These are phyloP conservation scores for Apodemia mormo DNA, from an alignment of 2,888 invertebrate genomes.

Conservation along the genomic window DNA sequence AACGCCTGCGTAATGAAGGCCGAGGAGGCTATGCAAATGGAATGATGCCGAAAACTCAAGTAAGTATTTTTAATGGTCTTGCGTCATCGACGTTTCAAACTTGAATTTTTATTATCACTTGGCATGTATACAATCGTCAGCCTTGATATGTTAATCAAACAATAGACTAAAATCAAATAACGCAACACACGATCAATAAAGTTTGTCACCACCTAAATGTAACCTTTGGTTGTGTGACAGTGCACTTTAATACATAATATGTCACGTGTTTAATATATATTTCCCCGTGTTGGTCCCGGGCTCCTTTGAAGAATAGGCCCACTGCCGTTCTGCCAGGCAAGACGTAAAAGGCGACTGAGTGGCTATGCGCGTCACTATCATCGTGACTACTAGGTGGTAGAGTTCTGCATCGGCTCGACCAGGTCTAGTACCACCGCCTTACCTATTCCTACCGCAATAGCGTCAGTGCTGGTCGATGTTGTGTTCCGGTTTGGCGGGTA, in stretches of 20 bases:
- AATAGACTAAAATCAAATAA: slow-evolving; percentile 77
- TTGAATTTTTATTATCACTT: slow-evolving; percentile 82
- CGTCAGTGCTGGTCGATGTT: no score
- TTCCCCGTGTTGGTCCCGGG: no score
- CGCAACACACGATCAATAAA: slow-evolving; percentile 71
- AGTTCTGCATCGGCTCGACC: no score
- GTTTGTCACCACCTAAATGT: slow-evolving; percentile 63
- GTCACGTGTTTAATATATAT: neutral
- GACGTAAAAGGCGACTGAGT: no score
- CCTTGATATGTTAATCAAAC: slow-evolving; percentile 81
- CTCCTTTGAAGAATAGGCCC: no score
- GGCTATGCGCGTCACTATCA: no score
- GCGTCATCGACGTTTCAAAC: slow-evolving; percentile 79
- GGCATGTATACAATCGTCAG: slow-evolving; percentile 73
- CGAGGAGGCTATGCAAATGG: slow-evolving; percentile 75
- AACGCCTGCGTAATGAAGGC: slow-evolving; percentile 79
- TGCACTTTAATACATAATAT: slow-evolving; percentile 28
- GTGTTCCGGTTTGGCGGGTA: no score
- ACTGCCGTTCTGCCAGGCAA: no score
- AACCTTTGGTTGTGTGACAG: slow-evolving; percentile 50
- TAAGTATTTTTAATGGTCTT: slow-evolving; percentile 78
- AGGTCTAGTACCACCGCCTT: no score
- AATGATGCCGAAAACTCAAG: slow-evolving; percentile 77
- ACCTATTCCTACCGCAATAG: no score
- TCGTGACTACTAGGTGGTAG: no score